Evolutionary conservation across 53 echinoderm and acorn worm species (phyloP), one percentile per base, ranked within the genome.

Genomic region (Actinopyga echinites): DNA sequence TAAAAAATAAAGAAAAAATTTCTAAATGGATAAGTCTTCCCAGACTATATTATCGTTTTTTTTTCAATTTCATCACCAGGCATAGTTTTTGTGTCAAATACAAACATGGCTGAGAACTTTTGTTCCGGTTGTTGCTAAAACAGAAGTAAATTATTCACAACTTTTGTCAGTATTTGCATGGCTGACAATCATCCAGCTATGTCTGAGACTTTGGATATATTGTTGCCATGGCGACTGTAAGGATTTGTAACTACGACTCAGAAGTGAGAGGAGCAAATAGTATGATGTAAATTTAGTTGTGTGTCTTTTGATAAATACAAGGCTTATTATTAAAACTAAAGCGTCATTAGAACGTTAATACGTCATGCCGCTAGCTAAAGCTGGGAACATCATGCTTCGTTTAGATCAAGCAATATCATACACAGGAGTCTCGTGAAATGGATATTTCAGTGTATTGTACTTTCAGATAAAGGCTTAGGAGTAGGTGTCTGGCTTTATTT

Each of bases 71-170:
- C 13, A 17, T 17, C 17, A 17, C 17, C 49, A 63, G 5, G 30
- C 24, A 4, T 28, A 25, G 64, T 63, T 63, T 28, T 63, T n/a
- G 24, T n/a, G 26, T 63, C 29, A 63, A 63, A 63, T 63, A 25
- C 24, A 63, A 63, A 63, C 12, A 63, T 11, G 20, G 13, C 2
- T 15, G 31, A 63, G 64, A 13, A 31, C 22, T 31, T 63, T 63
- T 63, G 6, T 63, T 21, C 40, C 40, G 8, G 15, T 49, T 31
- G 25, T 28, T 28, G 11, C 10, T 31, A 28, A 68, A 68, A 68
- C 35, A 68, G 23, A 34, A 68, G 68, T 68, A 68, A 68, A 68
- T 68, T 68, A 68, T 68, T 68, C 35, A 68, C 68, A 68, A 68
- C 31, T 49, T 68, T 68, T 20, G 68, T n/a, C 38, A 38, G 37